Percentiles rank a stretch among this genome's conserved stretches.
Evolutionary conservation across 2,113 vertebrate species (phyloP).

Genomic region (Hipposideros armiger): DNA sequence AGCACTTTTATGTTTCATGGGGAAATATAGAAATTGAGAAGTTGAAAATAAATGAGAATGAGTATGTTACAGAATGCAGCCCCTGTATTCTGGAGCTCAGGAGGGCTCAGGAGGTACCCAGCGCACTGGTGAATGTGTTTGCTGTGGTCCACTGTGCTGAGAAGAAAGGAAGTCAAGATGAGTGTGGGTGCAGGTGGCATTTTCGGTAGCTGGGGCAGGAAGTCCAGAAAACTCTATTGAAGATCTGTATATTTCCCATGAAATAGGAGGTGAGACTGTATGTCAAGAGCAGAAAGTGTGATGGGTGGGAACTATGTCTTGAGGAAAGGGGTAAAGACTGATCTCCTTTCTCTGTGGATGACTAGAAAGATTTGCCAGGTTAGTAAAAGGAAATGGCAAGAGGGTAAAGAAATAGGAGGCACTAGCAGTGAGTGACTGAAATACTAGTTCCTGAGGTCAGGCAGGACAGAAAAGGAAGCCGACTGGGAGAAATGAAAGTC

Average conservation of each 20-base stretch:
- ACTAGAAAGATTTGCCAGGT: background rate
- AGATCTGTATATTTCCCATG: background rate
- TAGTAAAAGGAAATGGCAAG: background rate
- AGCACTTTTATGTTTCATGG: background rate
- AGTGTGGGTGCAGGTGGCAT: background rate
- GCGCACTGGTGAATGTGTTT: background rate
- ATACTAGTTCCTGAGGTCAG: background rate
- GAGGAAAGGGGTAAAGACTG: background rate
- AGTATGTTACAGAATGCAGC: background rate
- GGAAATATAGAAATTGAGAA: background rate
- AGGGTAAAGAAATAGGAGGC: background rate
- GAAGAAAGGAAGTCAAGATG: background rate
- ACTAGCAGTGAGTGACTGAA: background rate
- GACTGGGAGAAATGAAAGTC: background rate
- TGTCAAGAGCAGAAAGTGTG: background rate
- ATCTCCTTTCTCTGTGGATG: background rate
- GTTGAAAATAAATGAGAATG: background rate
- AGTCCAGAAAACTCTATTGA: background rate
- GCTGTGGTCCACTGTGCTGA: background rate
- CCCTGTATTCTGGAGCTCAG: background rate
- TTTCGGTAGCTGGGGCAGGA: background rate
- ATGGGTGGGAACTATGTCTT: background rate
- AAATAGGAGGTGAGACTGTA: background rate
- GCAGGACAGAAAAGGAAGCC: background rate
- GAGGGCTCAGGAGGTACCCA: background rate